These are phyloP conservation scores for Dryadula phaetusa DNA, from an alignment of 2,888 invertebrate species.

Conservation along the genomic window DNA sequence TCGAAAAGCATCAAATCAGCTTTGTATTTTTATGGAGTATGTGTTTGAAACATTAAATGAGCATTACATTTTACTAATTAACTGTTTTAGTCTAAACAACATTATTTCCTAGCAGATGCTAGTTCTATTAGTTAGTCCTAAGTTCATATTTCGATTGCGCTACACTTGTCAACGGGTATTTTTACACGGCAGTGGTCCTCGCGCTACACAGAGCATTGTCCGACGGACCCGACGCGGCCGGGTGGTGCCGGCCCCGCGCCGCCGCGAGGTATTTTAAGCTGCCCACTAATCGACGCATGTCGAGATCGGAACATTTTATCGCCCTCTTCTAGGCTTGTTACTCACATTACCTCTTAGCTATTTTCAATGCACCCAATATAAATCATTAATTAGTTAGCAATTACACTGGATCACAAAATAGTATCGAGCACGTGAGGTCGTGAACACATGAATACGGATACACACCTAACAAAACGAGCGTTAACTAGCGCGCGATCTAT, in stretches of 20 bases:
- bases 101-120: not conserved
- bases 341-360: not conserved
- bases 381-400: not conserved
- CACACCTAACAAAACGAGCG: conserved; percentile 28
- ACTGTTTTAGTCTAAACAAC: not conserved
- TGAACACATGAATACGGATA: conserved; percentile 13
- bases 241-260: not conserved
- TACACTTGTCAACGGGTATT: conserved; percentile 20
- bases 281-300: conserved; percentile 7
- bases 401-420: not conserved
- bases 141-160: conserved; percentile 13
- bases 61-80: no score
- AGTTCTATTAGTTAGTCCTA: not conserved
- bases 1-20: no score
- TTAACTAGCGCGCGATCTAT: conserved; percentile 27
- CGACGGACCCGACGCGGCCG: conserved; percentile 7
- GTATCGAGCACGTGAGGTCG: not conserved
- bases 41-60: no score
- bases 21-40: no score
- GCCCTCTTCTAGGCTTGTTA: not conserved
- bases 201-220: conserved; percentile 20
- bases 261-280: conserved; percentile 40
- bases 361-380: not conserved
- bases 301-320: conserved; percentile 12
- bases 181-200: conserved; percentile 30